Conservation (phyloP, 2,797 vertebrate species). For the Strix occidentalis region DNA sequence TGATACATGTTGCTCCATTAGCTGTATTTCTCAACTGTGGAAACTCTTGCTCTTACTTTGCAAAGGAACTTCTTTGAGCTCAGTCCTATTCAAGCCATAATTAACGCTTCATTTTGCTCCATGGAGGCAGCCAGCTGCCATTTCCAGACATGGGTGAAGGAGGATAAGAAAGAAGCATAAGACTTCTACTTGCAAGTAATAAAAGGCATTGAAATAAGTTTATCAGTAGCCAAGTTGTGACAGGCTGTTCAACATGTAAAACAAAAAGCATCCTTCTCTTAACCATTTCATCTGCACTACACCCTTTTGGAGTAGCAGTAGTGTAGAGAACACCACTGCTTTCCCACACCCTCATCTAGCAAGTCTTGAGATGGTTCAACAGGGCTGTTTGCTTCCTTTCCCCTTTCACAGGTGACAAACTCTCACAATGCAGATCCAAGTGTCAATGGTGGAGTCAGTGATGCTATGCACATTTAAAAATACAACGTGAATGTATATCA, state of each 20-base stretch:
- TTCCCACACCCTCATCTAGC: not conserved
- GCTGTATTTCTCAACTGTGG: not conserved
- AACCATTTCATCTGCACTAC: too few relatives aligned
- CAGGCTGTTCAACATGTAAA: too few relatives aligned
- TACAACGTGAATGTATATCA: accelerated
- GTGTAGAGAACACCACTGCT: accelerated
- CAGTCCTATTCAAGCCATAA: not conserved
- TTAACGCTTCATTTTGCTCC: not conserved
- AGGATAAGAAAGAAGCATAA: not conserved
- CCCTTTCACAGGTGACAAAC: accelerated
- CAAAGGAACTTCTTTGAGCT: not conserved
- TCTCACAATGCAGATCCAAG: not conserved
- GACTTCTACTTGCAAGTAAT: not conserved
- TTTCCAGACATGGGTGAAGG: not conserved
- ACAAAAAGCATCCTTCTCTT: not conserved
- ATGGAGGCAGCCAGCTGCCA: not conserved
- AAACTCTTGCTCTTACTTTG: not conserved
- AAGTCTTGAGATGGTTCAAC: not conserved
- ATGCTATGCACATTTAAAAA: accelerated
- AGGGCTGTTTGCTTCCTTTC: not conserved
- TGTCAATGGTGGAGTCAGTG: accelerated
- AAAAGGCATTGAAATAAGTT: not conserved
- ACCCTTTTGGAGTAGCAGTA: not conserved
- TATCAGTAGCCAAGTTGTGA: not conserved
- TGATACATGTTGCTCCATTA: not conserved